phyloP scores from a whole-genome alignment of 2,797 vertebrate species.

The Acomys russatus region DNA sequence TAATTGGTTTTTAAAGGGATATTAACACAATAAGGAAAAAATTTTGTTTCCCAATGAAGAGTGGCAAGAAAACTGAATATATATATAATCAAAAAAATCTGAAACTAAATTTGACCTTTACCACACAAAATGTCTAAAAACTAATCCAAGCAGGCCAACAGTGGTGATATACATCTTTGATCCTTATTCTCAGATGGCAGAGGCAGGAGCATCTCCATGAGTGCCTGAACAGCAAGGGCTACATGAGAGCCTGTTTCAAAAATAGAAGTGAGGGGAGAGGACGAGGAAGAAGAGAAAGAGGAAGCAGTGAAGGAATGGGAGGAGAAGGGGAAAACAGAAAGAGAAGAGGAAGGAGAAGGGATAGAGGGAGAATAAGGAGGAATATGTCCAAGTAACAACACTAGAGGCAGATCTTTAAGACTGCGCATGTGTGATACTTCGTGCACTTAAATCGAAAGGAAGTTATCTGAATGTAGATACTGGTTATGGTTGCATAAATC shows the following conservation, averaged over 20 bases:
- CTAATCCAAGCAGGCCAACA: neutral
- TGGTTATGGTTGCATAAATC: conserved; percentile 6
- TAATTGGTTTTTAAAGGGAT: neutral
- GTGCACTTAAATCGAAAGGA: neutral
- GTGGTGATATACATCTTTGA: neutral
- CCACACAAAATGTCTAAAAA: neutral
- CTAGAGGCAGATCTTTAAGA: conserved; percentile 36
- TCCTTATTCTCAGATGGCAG: neutral
- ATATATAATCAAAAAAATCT: neutral
- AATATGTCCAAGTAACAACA: conserved; percentile 7
- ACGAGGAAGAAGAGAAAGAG: no score
- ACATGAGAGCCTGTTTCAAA: neutral
- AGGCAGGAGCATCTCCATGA: neutral
- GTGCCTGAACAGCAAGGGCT: neutral
- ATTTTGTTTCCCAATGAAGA: neutral
- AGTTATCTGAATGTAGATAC: conserved; percentile 35
- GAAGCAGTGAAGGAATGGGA: no score
- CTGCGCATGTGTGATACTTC: neutral
- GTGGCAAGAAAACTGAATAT: neutral
- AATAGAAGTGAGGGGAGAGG: no score
- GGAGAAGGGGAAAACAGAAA: neutral
- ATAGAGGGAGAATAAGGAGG: neutral
- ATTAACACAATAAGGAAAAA: conserved; percentile 36
- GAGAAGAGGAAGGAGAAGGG: neutral
- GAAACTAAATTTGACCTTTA: neutral